phyloP scores from a whole-genome alignment of 1,140 invertebrate species.

The Tribolium castaneum region DNA sequence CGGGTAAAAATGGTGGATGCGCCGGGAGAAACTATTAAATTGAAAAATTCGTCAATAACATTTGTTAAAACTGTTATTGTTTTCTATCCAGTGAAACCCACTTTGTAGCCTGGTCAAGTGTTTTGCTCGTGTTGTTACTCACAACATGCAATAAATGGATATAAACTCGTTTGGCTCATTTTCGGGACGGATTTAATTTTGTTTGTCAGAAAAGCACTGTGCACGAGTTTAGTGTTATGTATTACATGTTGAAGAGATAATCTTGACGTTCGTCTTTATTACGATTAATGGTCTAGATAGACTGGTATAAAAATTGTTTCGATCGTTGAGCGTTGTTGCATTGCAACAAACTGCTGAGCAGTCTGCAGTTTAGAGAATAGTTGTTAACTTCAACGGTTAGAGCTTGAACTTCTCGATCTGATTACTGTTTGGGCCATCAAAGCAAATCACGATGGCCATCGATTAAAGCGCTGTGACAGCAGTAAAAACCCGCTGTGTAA shows the following conservation, averaged over 20 bases:
- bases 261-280: neutral
- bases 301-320: neutral
- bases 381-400: slow-evolving; percentile 10
- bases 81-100: no score
- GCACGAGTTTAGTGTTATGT: neutral
- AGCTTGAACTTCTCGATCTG: slow-evolving; percentile 24
- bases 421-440: slow-evolving; percentile 16
- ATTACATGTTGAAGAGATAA: neutral
- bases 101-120: neutral
- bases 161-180: neutral
- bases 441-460: slow-evolving; percentile 10
- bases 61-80: no score
- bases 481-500: slow-evolving; percentile 22
- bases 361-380: slow-evolving; percentile 22
- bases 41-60: no score
- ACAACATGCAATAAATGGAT: neutral
- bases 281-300: no score
- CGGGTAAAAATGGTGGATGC: no score
- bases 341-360: slow-evolving; percentile 12
- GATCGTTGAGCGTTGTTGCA: neutral
- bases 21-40: no score
- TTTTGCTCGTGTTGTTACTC: no score
- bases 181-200: neutral
- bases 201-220: neutral
- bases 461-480: slow-evolving; percentile 21